Percentiles rank a stretch among this genome's conserved stretches.
phyloP scores from a whole-genome alignment of 2,113 vertebrate species.

The Phoenicopterus ruber region DNA sequence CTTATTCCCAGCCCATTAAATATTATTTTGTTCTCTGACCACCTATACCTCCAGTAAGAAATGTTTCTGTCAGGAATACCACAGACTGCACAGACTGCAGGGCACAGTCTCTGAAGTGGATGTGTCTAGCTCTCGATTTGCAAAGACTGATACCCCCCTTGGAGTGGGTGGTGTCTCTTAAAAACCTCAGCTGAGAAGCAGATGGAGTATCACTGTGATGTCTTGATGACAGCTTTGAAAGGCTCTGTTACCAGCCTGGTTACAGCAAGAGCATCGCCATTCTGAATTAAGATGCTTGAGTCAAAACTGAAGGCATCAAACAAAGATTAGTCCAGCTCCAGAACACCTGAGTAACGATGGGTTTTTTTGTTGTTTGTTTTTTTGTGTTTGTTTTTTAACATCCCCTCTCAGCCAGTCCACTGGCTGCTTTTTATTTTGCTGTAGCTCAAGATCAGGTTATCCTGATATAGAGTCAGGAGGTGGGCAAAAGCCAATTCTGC shows the following conservation, averaged over 20 bases:
- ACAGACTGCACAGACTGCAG: background rate
- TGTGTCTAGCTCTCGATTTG: background rate
- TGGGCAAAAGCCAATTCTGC: background rate
- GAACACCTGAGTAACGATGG: background rate
- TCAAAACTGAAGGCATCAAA: background rate
- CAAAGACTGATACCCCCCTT: background rate
- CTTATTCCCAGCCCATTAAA: background rate
- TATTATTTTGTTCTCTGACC: background rate
- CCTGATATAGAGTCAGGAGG: background rate
- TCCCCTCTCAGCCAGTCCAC: background rate
- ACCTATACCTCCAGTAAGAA: background rate
- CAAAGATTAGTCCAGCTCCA: background rate
- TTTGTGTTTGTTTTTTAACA: background rate
- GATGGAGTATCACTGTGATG: background rate
- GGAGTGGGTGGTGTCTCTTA: background rate
- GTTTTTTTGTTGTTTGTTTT: background rate
- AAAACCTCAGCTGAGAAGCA: constrained; percentile 5
- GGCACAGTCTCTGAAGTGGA: background rate
- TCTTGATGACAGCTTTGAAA: background rate
- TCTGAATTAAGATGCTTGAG: background rate
- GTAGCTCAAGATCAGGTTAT: background rate
- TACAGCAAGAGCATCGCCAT: background rate
- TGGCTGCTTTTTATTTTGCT: background rate
- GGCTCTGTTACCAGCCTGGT: background rate
- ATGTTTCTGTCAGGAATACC: background rate